phyloP scores from a whole-genome alignment of 2,113 vertebrate species.

The Leiothrix lutea region DNA sequence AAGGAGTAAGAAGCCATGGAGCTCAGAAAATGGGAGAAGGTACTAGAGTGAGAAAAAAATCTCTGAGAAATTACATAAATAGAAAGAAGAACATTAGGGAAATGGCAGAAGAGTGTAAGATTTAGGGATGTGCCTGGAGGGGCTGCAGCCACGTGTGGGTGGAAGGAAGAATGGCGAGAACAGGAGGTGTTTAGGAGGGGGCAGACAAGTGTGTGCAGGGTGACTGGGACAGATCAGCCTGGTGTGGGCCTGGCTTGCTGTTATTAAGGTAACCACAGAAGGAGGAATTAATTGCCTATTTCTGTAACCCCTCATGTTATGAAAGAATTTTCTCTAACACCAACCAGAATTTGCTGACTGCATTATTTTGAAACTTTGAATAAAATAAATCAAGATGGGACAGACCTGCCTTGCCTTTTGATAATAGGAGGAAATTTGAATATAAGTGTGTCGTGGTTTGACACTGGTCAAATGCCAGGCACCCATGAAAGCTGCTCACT shows the following conservation, averaged over 20 bases:
- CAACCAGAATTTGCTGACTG: not conserved
- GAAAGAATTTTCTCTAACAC: not conserved
- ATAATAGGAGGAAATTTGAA: not conserved
- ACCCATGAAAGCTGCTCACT: not conserved
- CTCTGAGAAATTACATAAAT: not conserved
- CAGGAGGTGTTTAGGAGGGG: not conserved
- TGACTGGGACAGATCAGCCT: not conserved
- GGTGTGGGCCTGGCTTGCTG: not conserved
- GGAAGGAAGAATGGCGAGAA: not conserved
- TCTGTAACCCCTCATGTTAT: not conserved
- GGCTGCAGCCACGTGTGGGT: not conserved
- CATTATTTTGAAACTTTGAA: not conserved
- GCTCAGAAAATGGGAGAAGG: not conserved
- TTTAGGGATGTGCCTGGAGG: not conserved
- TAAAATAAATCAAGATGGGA: not conserved
- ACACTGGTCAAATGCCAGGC: not conserved
- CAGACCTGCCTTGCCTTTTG: not conserved
- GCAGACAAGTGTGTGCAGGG: not conserved
- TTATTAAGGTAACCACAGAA: not conserved
- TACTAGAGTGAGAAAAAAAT: not conserved
- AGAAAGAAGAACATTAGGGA: not conserved
- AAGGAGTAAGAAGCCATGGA: not conserved
- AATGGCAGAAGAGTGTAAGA: not conserved
- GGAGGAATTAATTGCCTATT: not conserved
- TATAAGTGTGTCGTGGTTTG: not conserved